These are phyloP conservation scores for Tipula helvola DNA, from an alignment of 2,888 invertebrate genomes.

Conservation along the genomic window DNA sequence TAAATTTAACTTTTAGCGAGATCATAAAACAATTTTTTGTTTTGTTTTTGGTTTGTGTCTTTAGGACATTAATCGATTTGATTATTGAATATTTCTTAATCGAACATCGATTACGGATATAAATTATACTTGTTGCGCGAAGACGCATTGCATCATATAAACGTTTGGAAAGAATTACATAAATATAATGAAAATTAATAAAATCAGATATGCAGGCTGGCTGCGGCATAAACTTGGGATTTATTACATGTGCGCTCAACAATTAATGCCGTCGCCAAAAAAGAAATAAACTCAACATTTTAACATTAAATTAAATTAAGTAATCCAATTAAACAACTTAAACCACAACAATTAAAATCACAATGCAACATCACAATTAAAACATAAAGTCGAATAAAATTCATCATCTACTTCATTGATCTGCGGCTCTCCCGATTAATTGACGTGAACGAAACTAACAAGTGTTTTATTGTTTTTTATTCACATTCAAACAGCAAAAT, in stretches of 20 bases:
- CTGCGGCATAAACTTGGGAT: too few species aligned
- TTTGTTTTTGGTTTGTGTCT: neutral
- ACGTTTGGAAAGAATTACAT: neutral
- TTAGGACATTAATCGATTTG: neutral
- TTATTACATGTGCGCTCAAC: neutral
- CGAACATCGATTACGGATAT: neutral
- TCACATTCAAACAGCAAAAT: neutral
- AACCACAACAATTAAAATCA: neutral
- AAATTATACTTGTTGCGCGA: neutral
- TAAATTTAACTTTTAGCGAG: neutral
- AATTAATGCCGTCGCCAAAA: neutral
- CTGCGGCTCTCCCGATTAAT: neutral
- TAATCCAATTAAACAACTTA: neutral
- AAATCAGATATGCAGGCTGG: too few species aligned
- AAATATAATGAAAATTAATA: neutral
- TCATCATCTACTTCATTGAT: neutral
- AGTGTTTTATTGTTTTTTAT: slow-evolving; percentile 4
- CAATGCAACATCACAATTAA: neutral
- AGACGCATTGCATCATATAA: neutral
- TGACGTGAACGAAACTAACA: neutral
- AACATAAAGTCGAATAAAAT: neutral
- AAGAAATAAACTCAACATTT: neutral
- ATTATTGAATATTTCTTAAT: slow-evolving; percentile 4
- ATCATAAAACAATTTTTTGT: neutral
- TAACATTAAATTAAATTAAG: neutral